Evolutionary conservation across 64 coral and sea anemone genomes (phyloP).

Genomic region (Orbicella faveolata): DNA sequence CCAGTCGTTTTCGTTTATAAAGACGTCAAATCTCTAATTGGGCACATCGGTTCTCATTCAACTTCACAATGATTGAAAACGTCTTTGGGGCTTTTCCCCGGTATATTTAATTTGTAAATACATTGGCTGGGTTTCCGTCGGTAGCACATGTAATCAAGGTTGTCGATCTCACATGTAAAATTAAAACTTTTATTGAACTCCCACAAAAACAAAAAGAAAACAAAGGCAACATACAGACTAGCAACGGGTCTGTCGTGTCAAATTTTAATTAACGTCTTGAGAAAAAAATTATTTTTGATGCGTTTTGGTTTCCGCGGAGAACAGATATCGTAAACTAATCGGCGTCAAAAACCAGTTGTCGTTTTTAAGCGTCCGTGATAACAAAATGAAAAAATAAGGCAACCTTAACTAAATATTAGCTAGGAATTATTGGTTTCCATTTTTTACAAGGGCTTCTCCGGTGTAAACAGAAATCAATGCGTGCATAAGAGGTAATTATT

Average conservation of each 20-base stretch:
- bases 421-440: background rate
- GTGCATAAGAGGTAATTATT: background rate
- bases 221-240: background rate
- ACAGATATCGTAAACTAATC: background rate
- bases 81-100: background rate
- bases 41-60: background rate
- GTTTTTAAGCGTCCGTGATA: background rate
- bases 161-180: background rate
- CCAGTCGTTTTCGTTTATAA: background rate
- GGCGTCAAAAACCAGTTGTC: background rate
- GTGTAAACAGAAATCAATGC: conserved; percentile 1
- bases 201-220: background rate
- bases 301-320: conserved; percentile 15
- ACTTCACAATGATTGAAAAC: background rate
- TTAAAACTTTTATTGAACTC: background rate
- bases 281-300: conserved; percentile 11
- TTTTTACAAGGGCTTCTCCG: background rate
- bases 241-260: background rate
- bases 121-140: background rate
- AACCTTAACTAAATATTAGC: conserved; percentile 3
- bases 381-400: background rate
- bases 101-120: background rate
- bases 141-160: background rate
- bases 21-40: background rate
- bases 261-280: conserved; percentile 22